Conservation (phyloP, 2,888 invertebrate genomes). For the Aphidoletes aphidimyza region DNA sequence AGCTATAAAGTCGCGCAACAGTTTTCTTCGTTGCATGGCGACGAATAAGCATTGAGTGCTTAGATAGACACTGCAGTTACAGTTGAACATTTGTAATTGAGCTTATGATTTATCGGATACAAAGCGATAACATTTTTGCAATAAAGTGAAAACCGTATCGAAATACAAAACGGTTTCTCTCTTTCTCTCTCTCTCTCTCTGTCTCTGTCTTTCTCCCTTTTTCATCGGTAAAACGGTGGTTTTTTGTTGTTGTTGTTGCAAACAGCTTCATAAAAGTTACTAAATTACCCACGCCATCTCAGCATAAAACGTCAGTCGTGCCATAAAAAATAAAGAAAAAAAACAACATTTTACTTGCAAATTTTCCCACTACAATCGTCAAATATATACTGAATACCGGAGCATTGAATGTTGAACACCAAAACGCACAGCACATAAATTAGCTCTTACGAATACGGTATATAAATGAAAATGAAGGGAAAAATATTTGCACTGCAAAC, state of each 20-base stretch:
- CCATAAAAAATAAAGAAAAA: slow-evolving; percentile 35
- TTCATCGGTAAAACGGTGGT: background rate
- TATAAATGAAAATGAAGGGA: background rate
- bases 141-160: slow-evolving; percentile 46
- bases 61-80: no score
- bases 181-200: no score
- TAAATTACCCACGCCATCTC: slow-evolving; percentile 53
- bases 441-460: background rate
- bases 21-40: background rate
- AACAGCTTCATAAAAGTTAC: slow-evolving; percentile 36
- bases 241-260: background rate
- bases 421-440: background rate
- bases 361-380: background rate
- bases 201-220: no score
- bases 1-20: background rate
- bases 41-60: no score
- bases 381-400: no score
- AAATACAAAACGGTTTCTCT: background rate
- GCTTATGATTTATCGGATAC: slow-evolving; percentile 44
- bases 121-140: slow-evolving; percentile 40
- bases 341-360: slow-evolving; percentile 51
- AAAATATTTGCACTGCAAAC: no score
- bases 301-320: slow-evolving; percentile 35
- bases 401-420: no score
- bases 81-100: slow-evolving; percentile 28